Conservation (phyloP, 2,888 invertebrate species). For the Apamea sordens region DNA sequence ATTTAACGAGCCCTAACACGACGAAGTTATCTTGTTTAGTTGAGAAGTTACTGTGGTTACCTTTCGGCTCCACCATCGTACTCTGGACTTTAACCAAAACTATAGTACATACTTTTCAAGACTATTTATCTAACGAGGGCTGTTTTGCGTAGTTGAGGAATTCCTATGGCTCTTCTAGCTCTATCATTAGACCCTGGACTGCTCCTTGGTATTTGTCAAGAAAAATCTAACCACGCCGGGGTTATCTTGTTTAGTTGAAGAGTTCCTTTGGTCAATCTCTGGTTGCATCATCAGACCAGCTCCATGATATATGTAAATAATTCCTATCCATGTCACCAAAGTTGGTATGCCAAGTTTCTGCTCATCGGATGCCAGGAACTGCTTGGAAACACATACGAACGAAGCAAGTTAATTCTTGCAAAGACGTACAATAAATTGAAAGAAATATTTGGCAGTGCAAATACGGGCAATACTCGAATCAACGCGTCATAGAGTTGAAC, state of each 20-base stretch:
- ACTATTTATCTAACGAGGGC: neutral
- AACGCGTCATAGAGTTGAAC: neutral
- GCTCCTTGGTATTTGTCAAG: no score
- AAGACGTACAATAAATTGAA: no score
- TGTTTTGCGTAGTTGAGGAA: neutral
- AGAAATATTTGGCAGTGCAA: neutral
- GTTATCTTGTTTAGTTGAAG: no score
- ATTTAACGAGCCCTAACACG: neutral
- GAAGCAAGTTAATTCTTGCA: no score
- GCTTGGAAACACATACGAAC: no score
- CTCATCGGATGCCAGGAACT: no score
- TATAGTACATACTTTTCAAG: neutral
- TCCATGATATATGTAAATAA: no score
- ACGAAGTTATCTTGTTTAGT: neutral
- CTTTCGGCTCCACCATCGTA: neutral
- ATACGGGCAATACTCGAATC: neutral
- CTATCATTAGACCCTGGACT: neutral
- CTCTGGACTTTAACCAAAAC: neutral
- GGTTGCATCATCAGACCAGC: no score
- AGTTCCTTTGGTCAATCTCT: no score
- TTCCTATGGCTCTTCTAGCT: neutral
- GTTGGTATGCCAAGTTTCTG: no score
- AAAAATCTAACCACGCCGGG: no score
- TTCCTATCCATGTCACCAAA: no score
- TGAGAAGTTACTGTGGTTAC: neutral